A percentile compares a stretch with the other conserved stretches of the same genome.
Evolutionary conservation across 2,113 vertebrate genomes (phyloP).

Genomic region (Lophotis ruficrista): DNA sequence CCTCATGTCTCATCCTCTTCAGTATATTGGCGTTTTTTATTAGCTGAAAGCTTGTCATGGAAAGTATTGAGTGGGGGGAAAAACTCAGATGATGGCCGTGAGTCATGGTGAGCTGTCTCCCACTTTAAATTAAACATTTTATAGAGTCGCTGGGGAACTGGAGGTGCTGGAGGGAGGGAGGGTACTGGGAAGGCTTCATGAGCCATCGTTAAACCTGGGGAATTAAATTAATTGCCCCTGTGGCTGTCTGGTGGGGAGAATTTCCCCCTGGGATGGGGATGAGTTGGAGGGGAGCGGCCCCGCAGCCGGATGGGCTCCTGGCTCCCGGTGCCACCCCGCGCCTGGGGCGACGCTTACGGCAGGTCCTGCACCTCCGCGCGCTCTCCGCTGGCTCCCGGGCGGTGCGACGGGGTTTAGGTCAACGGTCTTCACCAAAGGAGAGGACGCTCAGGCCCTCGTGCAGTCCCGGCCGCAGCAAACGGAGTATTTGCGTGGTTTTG

Average conservation of each 20-base stretch:
- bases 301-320: background rate
- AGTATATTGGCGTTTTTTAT: background rate
- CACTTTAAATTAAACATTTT: background rate
- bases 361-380: background rate
- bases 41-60: background rate
- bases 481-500: background rate
- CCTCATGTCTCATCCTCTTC: background rate
- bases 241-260: accelerated
- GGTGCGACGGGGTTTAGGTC: background rate
- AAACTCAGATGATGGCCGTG: background rate
- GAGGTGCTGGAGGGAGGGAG: background rate
- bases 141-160: accelerated
- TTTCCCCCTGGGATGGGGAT: background rate
- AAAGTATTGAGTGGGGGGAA: background rate
- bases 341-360: background rate
- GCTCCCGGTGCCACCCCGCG: background rate
- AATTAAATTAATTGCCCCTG: background rate
- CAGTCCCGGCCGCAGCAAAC: background rate
- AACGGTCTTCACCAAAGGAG: no score
- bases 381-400: accelerated
- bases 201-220: background rate
- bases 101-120: background rate
- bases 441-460: background rate
- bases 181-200: background rate
- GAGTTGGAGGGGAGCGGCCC: background rate